These are phyloP conservation scores for Indicator maculatus DNA, from an alignment of 2,113 vertebrate species.

Conservation along the genomic window DNA sequence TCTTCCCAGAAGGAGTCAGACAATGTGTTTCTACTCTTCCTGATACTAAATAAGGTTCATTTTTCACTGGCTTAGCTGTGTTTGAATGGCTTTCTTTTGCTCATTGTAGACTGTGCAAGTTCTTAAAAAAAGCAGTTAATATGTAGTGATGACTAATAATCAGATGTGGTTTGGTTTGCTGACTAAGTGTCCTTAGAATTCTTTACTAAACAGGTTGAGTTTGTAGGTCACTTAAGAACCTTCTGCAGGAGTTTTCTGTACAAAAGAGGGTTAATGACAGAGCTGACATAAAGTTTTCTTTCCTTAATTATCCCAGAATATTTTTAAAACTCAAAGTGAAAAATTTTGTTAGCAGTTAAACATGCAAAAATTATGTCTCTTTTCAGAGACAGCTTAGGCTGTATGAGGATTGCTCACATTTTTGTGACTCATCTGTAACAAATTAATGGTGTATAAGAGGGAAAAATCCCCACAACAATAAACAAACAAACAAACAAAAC, in stretches of 20 bases:
- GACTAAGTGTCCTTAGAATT: neutral
- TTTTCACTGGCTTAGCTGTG: neutral
- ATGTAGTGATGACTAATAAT: constrained; percentile 3
- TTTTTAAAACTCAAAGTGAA: neutral
- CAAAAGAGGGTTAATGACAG: neutral
- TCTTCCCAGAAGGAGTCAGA: neutral
- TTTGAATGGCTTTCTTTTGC: neutral
- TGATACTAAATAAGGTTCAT: neutral
- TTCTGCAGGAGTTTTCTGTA: neutral
- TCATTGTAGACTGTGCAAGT: neutral
- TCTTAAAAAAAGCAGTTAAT: neutral
- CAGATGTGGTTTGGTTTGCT: neutral
- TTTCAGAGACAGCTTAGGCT: neutral
- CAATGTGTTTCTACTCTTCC: neutral
- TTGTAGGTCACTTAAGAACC: neutral
- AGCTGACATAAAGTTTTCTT: neutral
- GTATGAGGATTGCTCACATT: neutral
- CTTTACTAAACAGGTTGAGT: neutral
- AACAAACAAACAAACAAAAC: too few species aligned
- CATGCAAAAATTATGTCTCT: too few species aligned
- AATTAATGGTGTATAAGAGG: neutral
- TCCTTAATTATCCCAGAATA: neutral
- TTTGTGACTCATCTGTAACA: neutral
- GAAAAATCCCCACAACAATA: neutral
- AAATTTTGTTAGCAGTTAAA: neutral